Evolutionary conservation across 2,113 vertebrate species (phyloP).

Genomic region (Rousettus leschenaultii): DNA sequence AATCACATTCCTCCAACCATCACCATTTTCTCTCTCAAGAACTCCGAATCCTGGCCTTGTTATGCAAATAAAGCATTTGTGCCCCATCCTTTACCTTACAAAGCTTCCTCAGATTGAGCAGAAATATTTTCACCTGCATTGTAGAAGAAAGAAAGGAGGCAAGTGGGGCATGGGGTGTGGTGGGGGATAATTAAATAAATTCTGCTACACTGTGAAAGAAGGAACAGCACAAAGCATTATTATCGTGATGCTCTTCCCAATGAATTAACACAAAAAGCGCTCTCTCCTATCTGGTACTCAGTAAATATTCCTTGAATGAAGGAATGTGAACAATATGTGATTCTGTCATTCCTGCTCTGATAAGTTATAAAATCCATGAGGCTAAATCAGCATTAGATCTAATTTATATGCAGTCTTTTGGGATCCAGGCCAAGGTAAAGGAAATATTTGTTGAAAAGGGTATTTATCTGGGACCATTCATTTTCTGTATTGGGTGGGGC

Average conservation of each 20-base stretch:
- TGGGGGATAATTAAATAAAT: background rate
- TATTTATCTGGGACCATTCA: background rate
- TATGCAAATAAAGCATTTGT: background rate
- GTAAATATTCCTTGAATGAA: background rate
- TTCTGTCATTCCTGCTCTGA: background rate
- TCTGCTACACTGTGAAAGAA: background rate
- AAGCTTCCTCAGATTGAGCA: background rate
- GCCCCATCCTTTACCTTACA: background rate
- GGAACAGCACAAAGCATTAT: background rate
- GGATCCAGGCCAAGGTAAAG: background rate
- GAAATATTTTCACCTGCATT: background rate
- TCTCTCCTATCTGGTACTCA: background rate
- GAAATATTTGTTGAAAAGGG: background rate
- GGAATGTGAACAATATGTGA: background rate
- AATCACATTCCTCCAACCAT: background rate
- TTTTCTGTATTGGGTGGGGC: background rate
- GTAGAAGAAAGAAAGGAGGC: background rate
- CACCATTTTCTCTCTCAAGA: background rate
- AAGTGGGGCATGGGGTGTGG: accelerated
- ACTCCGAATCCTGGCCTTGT: background rate
- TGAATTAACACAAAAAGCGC: background rate
- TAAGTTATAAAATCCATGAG: background rate
- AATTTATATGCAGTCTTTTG: background rate
- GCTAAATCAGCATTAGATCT: background rate
- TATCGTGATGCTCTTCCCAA: background rate